A percentile compares a stretch with the other conserved stretches of the same genome.
Evolutionary conservation across 2,797 vertebrate species (phyloP).

Genomic region (Halcyon badia): DNA sequence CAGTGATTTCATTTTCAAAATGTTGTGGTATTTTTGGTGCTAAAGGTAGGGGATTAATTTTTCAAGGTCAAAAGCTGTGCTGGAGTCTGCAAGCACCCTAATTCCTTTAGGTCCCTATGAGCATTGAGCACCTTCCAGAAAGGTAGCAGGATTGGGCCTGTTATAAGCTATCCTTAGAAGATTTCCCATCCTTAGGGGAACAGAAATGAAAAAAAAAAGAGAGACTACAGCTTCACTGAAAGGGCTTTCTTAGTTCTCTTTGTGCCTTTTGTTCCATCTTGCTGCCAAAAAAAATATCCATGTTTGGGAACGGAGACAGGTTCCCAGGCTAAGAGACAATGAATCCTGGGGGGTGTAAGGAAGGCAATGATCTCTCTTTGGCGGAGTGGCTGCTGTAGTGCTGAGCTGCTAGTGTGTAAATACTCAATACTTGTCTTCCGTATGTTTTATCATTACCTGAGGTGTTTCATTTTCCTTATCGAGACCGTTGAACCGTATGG

Average conservation of each 20-base stretch:
- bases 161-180: not conserved
- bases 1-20: slow-evolving; percentile 65
- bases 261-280: slow-evolving; percentile 72
- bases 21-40: slow-evolving; percentile 36
- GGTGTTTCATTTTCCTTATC: slow-evolving; percentile 16
- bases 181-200: not conserved
- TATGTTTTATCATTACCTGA: not conserved
- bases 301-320: slow-evolving; percentile 72
- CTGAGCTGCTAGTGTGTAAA: not conserved
- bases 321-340: slow-evolving; percentile 77
- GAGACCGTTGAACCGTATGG: not conserved
- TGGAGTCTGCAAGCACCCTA: not conserved
- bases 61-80: not conserved
- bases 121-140: slow-evolving; percentile 4
- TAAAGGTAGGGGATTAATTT: slow-evolving; percentile 28
- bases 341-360: slow-evolving; percentile 65
- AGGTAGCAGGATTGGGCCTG: not conserved
- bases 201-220: not conserved
- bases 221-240: slow-evolving; percentile 27
- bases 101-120: not conserved
- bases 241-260: slow-evolving; percentile 69
- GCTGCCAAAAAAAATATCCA: slow-evolving; percentile 77
- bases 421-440: not conserved
- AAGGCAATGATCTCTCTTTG: slow-evolving; percentile 53
- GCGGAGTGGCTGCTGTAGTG: slow-evolving; percentile 7